Conservation (phyloP, 2,888 invertebrate species). For the Phlogophora meticulosa region DNA sequence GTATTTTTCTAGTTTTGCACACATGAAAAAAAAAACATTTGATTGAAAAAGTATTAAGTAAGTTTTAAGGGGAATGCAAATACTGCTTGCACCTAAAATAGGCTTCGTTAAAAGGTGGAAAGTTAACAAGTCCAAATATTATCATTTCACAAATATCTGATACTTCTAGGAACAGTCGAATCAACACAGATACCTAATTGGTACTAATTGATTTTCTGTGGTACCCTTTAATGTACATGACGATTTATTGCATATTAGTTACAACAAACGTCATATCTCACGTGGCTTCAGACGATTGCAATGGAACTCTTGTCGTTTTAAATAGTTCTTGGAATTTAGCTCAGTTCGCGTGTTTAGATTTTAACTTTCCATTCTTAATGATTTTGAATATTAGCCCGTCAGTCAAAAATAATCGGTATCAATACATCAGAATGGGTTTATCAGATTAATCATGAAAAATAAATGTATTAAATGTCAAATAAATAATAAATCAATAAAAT, state of each 20-base stretch:
- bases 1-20: too few relatives aligned
- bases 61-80: too few relatives aligned
- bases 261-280: constrained; percentile 18
- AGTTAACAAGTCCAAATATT: background rate
- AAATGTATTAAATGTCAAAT: too few relatives aligned
- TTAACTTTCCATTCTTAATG: background rate
- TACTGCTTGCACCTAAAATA: too few relatives aligned
- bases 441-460: background rate
- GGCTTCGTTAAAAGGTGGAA: background rate
- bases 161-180: constrained; percentile 22
- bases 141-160: background rate
- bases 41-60: too few relatives aligned
- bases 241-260: constrained; percentile 40
- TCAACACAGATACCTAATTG: background rate
- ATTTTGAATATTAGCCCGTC: background rate
- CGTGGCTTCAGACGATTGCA: background rate
- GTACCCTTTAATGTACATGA: constrained; percentile 29
- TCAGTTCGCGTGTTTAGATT: background rate
- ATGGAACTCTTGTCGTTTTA: background rate
- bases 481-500: too few relatives aligned
- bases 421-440: background rate
- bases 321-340: constrained; percentile 15
- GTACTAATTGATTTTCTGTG: constrained; percentile 29
- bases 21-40: too few relatives aligned
- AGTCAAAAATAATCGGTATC: too few relatives aligned